Percentiles rank a stretch among this genome's conserved stretches.
Evolutionary conservation across 2,888 invertebrate species (phyloP).

Genomic region (Prenolepis imparis): DNA sequence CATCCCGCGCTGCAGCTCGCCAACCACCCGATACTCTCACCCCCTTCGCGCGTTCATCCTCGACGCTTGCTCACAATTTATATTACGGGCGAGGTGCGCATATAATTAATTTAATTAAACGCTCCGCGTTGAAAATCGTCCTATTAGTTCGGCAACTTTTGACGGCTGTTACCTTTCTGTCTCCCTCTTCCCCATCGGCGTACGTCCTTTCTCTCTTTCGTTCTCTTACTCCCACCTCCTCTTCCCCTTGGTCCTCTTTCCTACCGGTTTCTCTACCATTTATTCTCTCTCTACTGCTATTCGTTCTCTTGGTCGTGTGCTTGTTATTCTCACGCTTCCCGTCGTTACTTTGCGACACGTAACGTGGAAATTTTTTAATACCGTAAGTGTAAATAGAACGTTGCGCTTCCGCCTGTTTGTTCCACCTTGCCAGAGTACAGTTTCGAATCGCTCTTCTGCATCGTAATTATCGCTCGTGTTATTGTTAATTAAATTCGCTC

Average conservation of each 20-base stretch:
- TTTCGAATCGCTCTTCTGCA: constrained; percentile 37
- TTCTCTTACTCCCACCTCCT: constrained; percentile 58
- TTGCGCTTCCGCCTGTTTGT: constrained; percentile 45
- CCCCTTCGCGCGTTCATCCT: constrained; percentile 72
- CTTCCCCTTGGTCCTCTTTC: constrained; percentile 62
- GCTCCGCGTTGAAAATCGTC: constrained; percentile 83
- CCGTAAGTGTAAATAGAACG: constrained; percentile 55
- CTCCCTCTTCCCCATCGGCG: constrained; percentile 56
- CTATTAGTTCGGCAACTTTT: constrained; percentile 82
- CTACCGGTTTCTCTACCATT: constrained; percentile 64
- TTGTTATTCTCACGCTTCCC: constrained; percentile 59
- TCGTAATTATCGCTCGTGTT: constrained; percentile 49
- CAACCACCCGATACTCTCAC: constrained; percentile 66
- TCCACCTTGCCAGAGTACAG: constrained; percentile 39
- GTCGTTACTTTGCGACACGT: constrained; percentile 64
- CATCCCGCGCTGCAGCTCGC: constrained; percentile 61
- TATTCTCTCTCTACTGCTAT: constrained; percentile 63
- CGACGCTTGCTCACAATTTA: constrained; percentile 84
- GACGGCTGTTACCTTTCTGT: constrained; percentile 74
- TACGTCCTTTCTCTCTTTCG: constrained; percentile 59
- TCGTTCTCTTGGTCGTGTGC: constrained; percentile 59
- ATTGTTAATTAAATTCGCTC: constrained; percentile 53
- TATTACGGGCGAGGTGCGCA: constrained; percentile 84
- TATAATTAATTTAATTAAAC: constrained; percentile 86
- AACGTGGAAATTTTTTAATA: constrained; percentile 52